Conservation (phyloP, 1,140 invertebrate genomes). For the Hermatobates lingyangjiaoensis region DNA sequence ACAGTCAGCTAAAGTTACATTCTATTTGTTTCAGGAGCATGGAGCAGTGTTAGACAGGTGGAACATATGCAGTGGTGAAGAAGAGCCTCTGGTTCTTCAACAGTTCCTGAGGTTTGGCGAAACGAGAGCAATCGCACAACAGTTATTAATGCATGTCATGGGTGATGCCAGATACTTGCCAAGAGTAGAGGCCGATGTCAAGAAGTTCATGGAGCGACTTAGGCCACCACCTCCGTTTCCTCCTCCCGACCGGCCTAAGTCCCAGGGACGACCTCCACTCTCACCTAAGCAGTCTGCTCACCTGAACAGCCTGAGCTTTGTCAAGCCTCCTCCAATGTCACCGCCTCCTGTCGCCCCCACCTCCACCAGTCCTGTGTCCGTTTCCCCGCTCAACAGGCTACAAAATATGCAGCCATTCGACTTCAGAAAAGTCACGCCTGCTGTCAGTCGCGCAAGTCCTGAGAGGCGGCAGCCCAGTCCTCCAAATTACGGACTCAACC, state of each 20-base stretch:
- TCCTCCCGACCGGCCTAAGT: neutral
- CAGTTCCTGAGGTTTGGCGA: conserved; percentile 71
- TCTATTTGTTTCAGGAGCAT: conserved; percentile 33
- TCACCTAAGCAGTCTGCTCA: conserved; percentile 13
- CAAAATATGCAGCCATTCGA: conserved; percentile 93
- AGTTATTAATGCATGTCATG: conserved; percentile 37
- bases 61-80: conserved; percentile 62
- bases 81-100: conserved; percentile 67
- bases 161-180: conserved; percentile 18
- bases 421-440: conserved; percentile 52
- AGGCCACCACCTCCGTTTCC: conserved; percentile 2
- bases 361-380: conserved; percentile 31
- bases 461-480: conserved; percentile 29
- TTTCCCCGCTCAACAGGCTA: conserved; percentile 66
- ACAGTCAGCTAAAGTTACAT: too few species aligned
- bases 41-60: conserved; percentile 59
- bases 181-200: conserved; percentile 32
- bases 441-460: conserved; percentile 17
- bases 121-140: conserved; percentile 61
- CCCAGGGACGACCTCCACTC: conserved; percentile 7
- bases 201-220: conserved; percentile 32
- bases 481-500: conserved; percentile 33
- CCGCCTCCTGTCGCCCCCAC: conserved; percentile 24
- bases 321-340: conserved; percentile 26
- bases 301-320: conserved; percentile 17